Evolutionary conservation across 2,113 vertebrate species (phyloP), one percentile per base, ranked within the genome.

Genomic region (Labeo rohita): DNA sequence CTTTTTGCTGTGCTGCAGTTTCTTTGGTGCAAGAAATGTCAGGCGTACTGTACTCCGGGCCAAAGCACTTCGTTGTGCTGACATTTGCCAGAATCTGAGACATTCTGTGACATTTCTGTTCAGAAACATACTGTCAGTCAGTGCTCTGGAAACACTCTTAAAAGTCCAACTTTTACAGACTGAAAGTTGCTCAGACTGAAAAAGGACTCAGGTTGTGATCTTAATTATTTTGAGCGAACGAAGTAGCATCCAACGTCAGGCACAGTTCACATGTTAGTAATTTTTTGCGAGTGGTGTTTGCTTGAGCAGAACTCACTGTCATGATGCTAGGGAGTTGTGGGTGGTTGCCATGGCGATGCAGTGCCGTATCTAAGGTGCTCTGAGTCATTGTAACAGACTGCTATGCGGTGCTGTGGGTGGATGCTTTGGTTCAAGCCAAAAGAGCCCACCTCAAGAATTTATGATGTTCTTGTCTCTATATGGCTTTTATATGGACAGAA

Each of bases 51-150:
- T 18, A 45, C 39, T 2, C 47, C 61, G 39, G 52, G 89, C 83
- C 81, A 8, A 82, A 85, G 87, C 86, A 80, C 87, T 92, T 91
- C 89, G 86, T 88, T 74, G 86, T 84, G 79, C 84, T 95, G 93
- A 91, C 92, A 94, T 94, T 94, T 93, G 70, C 79, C 81, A 85
- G 50, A 91, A 92, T 89, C 84, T 86, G 91, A 92, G 90, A 91
- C 87, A 90, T 89, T 87, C 72, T 76, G 85, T 94, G 92, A 92
- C 93, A 92, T 94, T 95, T 93, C 89, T 59, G 12, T 12, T 49
- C 43, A 23, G 68, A 72, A 9, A 77, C n/a, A 12, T 15, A 43
- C 34, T 52, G 76, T 18, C 39, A 72, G 74, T 61, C 78, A 66
- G 45, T 45, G 80, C 16, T 70, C 45, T 36, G 63, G 45, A 70